These are phyloP conservation scores for Actinia tenebrosa DNA, from an alignment of 64 coral and sea anemone species.

Conservation along the genomic window DNA sequence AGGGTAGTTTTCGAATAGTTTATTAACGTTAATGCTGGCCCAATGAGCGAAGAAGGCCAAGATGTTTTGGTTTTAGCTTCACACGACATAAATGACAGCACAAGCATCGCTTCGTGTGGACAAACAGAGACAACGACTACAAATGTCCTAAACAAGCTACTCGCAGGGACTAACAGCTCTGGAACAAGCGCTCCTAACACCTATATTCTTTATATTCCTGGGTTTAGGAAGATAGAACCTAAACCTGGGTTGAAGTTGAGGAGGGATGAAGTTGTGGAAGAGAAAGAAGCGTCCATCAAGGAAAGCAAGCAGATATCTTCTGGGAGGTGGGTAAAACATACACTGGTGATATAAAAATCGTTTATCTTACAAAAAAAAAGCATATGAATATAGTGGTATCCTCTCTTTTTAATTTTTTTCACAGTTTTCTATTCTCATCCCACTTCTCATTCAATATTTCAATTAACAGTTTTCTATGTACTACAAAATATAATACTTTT, in stretches of 20 bases:
- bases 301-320: background rate
- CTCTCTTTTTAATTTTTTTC: background rate
- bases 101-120: slow-evolving; percentile 8
- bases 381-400: background rate
- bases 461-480: no score
- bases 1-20: background rate
- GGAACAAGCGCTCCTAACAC: slow-evolving; percentile 1
- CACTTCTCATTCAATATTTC: background rate
- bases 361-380: no score
- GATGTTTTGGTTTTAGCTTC: slow-evolving; percentile 32
- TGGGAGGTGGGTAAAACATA: slow-evolving; percentile 15
- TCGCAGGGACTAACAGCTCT: slow-evolving; percentile 18
- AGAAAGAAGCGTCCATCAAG: slow-evolving; percentile 22
- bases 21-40: background rate
- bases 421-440: background rate
- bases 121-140: slow-evolving; percentile 9
- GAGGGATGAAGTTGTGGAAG: slow-evolving; percentile 25
- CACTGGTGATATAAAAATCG: background rate
- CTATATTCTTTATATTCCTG: slow-evolving; percentile 36
- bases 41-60: slow-evolving; percentile 25
- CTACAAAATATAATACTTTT: no score
- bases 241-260: slow-evolving; percentile 50
- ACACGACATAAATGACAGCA: slow-evolving; percentile 9
- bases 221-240: slow-evolving; percentile 83
- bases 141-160: slow-evolving; percentile 58